Conservation (phyloP, 1,140 invertebrate genomes). For the Dufourea novaeangliae region DNA sequence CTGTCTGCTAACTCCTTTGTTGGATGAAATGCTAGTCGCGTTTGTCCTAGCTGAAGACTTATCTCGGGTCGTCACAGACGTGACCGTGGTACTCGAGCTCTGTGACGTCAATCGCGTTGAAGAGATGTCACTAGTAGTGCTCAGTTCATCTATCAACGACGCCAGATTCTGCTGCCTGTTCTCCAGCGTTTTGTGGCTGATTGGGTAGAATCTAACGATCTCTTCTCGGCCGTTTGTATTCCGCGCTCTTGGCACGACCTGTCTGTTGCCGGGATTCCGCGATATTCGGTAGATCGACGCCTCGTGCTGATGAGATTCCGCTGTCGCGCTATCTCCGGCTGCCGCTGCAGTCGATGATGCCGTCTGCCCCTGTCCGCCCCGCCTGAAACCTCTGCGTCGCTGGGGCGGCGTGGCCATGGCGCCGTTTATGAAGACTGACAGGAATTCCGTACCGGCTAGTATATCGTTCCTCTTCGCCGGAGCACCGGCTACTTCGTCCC, state of each 20-base stretch:
- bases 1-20: conserved; percentile 62
- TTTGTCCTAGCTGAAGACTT: conserved; percentile 33
- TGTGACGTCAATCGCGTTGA: conserved; percentile 35
- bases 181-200: conserved; percentile 74
- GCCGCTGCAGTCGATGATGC: conserved; percentile 12
- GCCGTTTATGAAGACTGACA: conserved; percentile 83
- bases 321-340: conserved; percentile 71
- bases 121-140: conserved; percentile 61
- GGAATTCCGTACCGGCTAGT: conserved; percentile 83
- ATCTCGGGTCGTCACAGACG: conserved; percentile 2
- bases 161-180: conserved; percentile 70
- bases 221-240: conserved; percentile 62
- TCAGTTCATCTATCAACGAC: conserved; percentile 70
- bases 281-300: conserved; percentile 78
- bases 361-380: conserved; percentile 40
- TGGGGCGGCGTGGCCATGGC: conserved; percentile 75
- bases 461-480: conserved; percentile 79
- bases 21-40: conserved; percentile 6
- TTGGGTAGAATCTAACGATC: conserved; percentile 71
- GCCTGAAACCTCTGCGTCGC: conserved; percentile 74
- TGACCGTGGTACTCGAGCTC: conserved; percentile 11
- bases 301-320: conserved; percentile 76
- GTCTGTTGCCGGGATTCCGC: conserved; percentile 64
- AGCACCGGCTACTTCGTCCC: conserved; percentile 66
- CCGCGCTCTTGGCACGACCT: conserved; percentile 55